phyloP scores from a whole-genome alignment of 2,113 vertebrate genomes.

The Forbesichthys agassizii region DNA sequence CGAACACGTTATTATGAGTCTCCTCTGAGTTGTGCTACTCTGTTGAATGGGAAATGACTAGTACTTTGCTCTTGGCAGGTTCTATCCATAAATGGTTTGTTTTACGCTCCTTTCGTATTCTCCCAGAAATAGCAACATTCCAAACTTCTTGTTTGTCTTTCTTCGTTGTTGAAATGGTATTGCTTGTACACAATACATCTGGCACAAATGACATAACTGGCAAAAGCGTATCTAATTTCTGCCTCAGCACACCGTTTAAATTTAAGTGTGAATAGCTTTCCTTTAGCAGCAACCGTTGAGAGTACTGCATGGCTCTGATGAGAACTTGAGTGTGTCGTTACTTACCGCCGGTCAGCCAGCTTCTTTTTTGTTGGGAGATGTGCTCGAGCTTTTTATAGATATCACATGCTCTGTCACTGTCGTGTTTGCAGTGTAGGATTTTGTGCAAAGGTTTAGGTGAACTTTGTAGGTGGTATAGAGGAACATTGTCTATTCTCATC shows the following conservation, averaged over 20 bases:
- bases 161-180: background rate
- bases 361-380: no score
- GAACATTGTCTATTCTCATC: no score
- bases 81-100: no score
- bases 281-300: slow-evolving; percentile 43
- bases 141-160: background rate
- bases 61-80: slow-evolving; percentile 46
- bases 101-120: slow-evolving; percentile 35
- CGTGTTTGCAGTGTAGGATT: no score
- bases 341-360: slow-evolving; percentile 67
- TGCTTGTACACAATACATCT: background rate
- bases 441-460: no score
- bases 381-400: no score
- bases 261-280: slow-evolving; percentile 39
- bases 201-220: background rate
- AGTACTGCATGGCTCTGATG: slow-evolving; percentile 57
- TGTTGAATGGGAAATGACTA: slow-evolving; percentile 53
- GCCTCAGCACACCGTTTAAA: slow-evolving; percentile 17
- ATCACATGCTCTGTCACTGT: no score
- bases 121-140: background rate
- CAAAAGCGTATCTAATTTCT: slow-evolving; percentile 39
- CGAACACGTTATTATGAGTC: slow-evolving; percentile 51
- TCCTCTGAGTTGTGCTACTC: slow-evolving; percentile 42
- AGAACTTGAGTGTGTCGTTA: slow-evolving; percentile 53
- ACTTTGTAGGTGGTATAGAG: no score